phyloP scores from a whole-genome alignment of 2,888 invertebrate genomes.

The Tubulanus polymorphus region DNA sequence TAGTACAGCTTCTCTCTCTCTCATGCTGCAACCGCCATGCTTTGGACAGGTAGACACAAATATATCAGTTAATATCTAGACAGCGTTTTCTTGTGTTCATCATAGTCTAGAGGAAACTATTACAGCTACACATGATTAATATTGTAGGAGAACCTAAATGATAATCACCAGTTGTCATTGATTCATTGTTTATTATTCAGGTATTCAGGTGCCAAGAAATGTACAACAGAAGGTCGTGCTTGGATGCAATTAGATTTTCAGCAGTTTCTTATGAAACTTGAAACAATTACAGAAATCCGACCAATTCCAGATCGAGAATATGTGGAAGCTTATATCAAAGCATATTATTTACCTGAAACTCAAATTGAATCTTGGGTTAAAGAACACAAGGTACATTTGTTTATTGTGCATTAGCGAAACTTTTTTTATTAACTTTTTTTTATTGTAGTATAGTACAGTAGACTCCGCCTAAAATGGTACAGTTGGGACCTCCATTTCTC shows the following conservation, averaged over 20 bases:
- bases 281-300: slow-evolving; percentile 74
- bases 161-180: not conserved
- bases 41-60: not conserved
- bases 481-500: too few relatives aligned
- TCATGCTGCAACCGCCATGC: too few relatives aligned
- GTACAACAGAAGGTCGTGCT: slow-evolving; percentile 92
- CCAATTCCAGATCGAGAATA: slow-evolving; percentile 83
- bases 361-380: slow-evolving; percentile 85
- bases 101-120: not conserved
- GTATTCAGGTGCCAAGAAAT: slow-evolving; percentile 69
- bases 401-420: not conserved
- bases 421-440: not conserved
- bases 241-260: slow-evolving; percentile 97
- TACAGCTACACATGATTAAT: too few relatives aligned
- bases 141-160: too few relatives aligned
- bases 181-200: slow-evolving; percentile 20
- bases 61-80: not conserved
- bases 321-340: slow-evolving; percentile 93
- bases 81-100: slow-evolving; percentile 16
- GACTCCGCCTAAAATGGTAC: too few relatives aligned
- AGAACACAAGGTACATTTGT: slow-evolving; percentile 65
- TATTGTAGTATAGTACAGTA: too few relatives aligned
- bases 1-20: too few relatives aligned
- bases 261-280: slow-evolving; percentile 81
- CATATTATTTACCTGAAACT: slow-evolving; percentile 86